phyloP scores from a whole-genome alignment of 2,888 invertebrate species.

The Cordilura impudica region DNA sequence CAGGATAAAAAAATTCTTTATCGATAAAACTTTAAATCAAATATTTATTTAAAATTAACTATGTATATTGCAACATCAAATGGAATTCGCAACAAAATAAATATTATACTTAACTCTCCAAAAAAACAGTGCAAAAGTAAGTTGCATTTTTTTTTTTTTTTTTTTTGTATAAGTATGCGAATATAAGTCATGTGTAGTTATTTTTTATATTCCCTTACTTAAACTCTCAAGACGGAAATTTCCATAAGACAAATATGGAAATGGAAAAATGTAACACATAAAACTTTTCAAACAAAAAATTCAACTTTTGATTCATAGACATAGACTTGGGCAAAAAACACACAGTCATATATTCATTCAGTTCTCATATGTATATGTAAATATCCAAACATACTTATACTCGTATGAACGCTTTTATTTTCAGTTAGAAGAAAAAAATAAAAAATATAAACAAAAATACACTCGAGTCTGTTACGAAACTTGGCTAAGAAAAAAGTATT shows the following conservation, averaged over 20 bases:
- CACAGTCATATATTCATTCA: background rate
- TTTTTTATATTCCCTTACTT: background rate
- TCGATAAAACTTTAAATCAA: slow-evolving; percentile 34
- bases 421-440: background rate
- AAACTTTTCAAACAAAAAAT: slow-evolving; percentile 27
- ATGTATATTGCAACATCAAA: slow-evolving; percentile 14
- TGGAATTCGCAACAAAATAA: slow-evolving; percentile 2
- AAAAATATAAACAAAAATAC: background rate
- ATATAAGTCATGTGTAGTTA: slow-evolving; percentile 27
- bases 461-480: slow-evolving; percentile 35
- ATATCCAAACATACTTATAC: background rate
- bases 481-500: slow-evolving; percentile 6
- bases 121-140: no score
- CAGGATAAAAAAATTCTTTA: no score
- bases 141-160: no score
- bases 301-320: slow-evolving; percentile 42
- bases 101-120: slow-evolving; percentile 41
- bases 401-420: background rate
- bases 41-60: slow-evolving; percentile 57
- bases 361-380: no score
- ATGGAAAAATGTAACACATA: background rate
- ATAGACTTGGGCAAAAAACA: slow-evolving; percentile 17
- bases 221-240: slow-evolving; percentile 53
- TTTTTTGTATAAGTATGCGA: background rate
- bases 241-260: slow-evolving; percentile 49